Conservation (phyloP, 2,113 vertebrate species). For the Suricata suricatta region DNA sequence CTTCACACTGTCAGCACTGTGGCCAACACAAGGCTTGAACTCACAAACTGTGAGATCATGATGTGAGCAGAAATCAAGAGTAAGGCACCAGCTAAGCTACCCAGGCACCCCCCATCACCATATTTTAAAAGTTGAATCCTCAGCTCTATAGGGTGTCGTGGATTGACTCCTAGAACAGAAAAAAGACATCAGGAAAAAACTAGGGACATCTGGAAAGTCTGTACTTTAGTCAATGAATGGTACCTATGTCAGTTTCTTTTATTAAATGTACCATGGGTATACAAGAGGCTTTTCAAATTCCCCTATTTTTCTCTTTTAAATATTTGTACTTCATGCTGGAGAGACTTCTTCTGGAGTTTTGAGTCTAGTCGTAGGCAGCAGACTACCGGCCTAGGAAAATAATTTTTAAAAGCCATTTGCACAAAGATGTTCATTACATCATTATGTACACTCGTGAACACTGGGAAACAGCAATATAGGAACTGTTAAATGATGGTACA, state of each 20-base stretch:
- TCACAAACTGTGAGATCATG: too few species aligned
- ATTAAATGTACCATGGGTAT: neutral
- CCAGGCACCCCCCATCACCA: neutral
- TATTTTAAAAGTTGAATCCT: conserved; percentile 18
- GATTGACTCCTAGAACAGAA: neutral
- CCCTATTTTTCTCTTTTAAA: neutral
- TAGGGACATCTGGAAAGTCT: neutral
- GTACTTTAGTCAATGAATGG: neutral
- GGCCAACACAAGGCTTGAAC: too few species aligned
- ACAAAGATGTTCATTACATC: neutral
- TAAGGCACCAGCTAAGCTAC: too few species aligned
- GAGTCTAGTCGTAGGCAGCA: neutral
- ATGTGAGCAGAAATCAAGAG: too few species aligned
- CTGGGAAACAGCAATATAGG: neutral
- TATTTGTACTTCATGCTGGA: neutral
- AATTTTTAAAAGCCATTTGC: neutral
- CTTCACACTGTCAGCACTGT: too few species aligned
- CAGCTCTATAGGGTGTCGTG: neutral
- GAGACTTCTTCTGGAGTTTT: neutral
- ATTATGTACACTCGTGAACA: neutral
- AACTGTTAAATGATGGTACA: neutral
- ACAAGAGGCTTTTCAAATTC: neutral
- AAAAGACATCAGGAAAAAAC: neutral
- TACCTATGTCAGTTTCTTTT: neutral
- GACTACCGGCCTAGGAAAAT: neutral